Evolutionary conservation across 2,797 vertebrate genomes (phyloP).

Genomic region (Brachyalestes nurse): DNA sequence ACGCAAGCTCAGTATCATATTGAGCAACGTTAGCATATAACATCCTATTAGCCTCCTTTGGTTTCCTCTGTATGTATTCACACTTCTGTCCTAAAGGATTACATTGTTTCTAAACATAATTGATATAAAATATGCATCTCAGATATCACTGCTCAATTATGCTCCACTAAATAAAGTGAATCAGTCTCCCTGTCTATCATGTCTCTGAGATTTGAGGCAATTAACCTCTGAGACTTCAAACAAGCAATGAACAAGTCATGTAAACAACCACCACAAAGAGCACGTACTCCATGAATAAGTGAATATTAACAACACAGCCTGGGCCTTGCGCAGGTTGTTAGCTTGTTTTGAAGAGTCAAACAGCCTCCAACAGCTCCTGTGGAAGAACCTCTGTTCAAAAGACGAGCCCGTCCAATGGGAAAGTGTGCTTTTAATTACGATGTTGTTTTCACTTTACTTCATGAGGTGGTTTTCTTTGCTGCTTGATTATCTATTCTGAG

Average conservation of each 20-base stretch:
- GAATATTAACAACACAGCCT: not conserved
- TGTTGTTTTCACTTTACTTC: constrained; percentile 41
- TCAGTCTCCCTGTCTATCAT: not conserved
- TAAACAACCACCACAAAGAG: not conserved
- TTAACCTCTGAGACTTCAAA: constrained; percentile 7
- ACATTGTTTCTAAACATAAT: not conserved
- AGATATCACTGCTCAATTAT: not conserved
- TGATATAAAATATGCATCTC: not conserved
- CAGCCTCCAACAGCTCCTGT: not conserved
- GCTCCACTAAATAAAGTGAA: not conserved
- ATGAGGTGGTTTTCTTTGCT: constrained; percentile 43
- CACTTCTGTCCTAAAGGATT: too few species aligned
- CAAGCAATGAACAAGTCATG: not conserved
- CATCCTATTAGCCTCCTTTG: too few species aligned
- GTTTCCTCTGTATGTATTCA: not conserved
- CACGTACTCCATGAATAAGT: constrained; percentile 8
- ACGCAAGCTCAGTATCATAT: too few species aligned
- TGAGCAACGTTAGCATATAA: too few species aligned
- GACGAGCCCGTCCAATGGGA: constrained; percentile 8
- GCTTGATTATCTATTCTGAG: constrained; percentile 46
- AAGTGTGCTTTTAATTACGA: constrained; percentile 38
- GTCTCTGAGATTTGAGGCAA: not conserved
- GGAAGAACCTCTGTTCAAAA: constrained; percentile 44
- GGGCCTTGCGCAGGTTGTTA: not conserved
- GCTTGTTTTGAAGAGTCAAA: constrained; percentile 36